Conservation (phyloP, 2,888 invertebrate genomes). For the Ommatoiulus sabulosus region DNA sequence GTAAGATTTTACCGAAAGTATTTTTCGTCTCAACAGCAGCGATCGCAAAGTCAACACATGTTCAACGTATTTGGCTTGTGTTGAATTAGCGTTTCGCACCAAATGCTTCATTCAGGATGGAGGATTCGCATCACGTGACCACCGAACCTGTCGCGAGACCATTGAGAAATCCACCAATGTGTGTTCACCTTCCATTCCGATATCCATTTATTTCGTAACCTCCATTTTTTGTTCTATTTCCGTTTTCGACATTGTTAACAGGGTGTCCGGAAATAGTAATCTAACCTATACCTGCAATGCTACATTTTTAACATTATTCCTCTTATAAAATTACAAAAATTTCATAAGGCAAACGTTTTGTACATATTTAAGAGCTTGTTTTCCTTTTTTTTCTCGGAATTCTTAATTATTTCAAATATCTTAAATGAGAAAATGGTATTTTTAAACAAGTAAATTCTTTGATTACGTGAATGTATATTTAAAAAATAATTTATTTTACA, state of each 20-base stretch:
- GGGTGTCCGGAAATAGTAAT: neutral
- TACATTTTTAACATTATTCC: neutral
- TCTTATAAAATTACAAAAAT: neutral
- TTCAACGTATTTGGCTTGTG: neutral
- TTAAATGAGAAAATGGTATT: no score
- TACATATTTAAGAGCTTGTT: no score
- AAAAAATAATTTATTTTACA: no score
- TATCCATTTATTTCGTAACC: neutral
- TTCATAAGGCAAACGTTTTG: neutral
- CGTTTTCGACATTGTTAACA: neutral
- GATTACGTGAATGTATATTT: no score
- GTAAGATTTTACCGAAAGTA: neutral
- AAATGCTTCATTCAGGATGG: neutral
- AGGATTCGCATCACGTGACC: constrained; percentile 21
- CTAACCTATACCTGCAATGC: neutral
- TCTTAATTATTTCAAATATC: no score
- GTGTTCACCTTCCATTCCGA: constrained; percentile 43
- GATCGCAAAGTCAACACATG: neutral
- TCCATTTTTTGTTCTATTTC: neutral
- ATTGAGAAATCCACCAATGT: constrained; percentile 40
- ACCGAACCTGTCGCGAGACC: neutral
- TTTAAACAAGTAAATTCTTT: no score
- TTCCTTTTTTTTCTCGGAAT: neutral
- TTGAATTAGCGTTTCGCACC: neutral
- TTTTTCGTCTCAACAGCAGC: neutral